Evolutionary conservation across 2,797 vertebrate genomes (phyloP), one percentile per base, ranked within the genome.

Genomic region (Antrozous pallidus): DNA sequence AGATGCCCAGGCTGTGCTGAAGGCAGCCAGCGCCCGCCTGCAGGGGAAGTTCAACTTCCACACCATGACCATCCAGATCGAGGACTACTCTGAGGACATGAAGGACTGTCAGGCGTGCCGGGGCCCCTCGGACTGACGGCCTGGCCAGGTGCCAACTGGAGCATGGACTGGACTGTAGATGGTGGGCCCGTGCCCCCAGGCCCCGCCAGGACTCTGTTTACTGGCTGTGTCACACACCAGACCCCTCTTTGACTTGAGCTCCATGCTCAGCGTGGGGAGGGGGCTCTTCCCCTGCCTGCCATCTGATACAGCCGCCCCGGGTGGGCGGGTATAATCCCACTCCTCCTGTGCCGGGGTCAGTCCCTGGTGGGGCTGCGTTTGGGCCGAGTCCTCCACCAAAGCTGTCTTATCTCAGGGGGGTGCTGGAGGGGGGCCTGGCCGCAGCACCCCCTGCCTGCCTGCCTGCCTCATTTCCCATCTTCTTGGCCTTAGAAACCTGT

Each of bases 81-180:
- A 99, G 95, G 97, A 98, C 94, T 99, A 98, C 96, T 98, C 98
- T 0, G 98, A 98, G 87, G 98, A 98, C 97, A 99, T 98, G 98
- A 96, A 96, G 96, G 97, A 98, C 93, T 98, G 98, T 75, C 97
- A 69, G 92, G 94, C 98, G 0, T 99, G 98, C 97, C 98, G 98
- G 71, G 98, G 97, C 40, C 98, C 98, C 45, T 96, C 81, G 0
- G 98, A 98, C 96, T 98, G 97, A 98, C 56, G 11, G 12, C 81
- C 10, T 1, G 4, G 70, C 88, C 78, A 40, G 83, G 40, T 22
- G 24, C 92, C 65, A 12, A 2, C 24, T 2, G 93, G 71, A 38
- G 12, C 38, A 8, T 0, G 36, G 49, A 54, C n/a, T 38, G 75
- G 83, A 88, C 61, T 70, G 71, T 61, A 31, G 33, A 24, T 20